These are phyloP conservation scores for Drosophila tristis DNA, from an alignment of 1,140 invertebrate species.

Conservation along the genomic window DNA sequence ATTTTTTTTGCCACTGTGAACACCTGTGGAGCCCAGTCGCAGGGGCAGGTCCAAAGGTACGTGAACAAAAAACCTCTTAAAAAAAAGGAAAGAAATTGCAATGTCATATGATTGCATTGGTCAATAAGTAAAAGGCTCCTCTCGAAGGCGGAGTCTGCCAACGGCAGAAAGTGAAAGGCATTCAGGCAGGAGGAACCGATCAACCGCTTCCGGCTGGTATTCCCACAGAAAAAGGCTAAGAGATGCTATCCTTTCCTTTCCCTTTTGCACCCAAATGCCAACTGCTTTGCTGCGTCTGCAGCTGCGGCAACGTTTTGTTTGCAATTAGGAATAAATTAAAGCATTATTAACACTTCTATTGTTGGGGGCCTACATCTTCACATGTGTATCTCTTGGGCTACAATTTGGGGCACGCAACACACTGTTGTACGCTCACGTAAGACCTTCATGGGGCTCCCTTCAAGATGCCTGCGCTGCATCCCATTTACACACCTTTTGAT, in stretches of 20 bases:
- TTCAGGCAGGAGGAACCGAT: constrained; percentile 17
- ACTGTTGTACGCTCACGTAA: constrained; percentile 61
- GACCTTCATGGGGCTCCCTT: constrained; percentile 55
- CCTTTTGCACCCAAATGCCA: neutral
- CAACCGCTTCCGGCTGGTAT: constrained; percentile 17
- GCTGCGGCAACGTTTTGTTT: constrained; percentile 40
- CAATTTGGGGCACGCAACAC: constrained; percentile 46
- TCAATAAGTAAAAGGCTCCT: constrained; percentile 49
- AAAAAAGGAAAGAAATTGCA: constrained; percentile 45
- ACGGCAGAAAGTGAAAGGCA: constrained; percentile 63
- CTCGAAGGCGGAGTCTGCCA: constrained; percentile 35
- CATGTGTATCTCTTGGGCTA: constrained; percentile 35
- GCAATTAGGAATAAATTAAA: constrained; percentile 76
- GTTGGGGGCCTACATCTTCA: constrained; percentile 35
- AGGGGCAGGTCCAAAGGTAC: too few relatives aligned
- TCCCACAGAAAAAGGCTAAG: constrained; percentile 16
- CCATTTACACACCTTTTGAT: constrained; percentile 51
- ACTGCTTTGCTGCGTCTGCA: neutral
- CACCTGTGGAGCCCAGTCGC: too few relatives aligned
- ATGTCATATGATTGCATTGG: constrained; percentile 69
- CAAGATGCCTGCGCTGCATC: constrained; percentile 60
- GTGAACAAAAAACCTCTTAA: neutral
- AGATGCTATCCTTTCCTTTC: constrained; percentile 27
- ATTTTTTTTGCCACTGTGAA: constrained; percentile 1
- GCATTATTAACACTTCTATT: constrained; percentile 68